phyloP scores from a whole-genome alignment of 2,797 vertebrate genomes.

The Hybognathus amarus region DNA sequence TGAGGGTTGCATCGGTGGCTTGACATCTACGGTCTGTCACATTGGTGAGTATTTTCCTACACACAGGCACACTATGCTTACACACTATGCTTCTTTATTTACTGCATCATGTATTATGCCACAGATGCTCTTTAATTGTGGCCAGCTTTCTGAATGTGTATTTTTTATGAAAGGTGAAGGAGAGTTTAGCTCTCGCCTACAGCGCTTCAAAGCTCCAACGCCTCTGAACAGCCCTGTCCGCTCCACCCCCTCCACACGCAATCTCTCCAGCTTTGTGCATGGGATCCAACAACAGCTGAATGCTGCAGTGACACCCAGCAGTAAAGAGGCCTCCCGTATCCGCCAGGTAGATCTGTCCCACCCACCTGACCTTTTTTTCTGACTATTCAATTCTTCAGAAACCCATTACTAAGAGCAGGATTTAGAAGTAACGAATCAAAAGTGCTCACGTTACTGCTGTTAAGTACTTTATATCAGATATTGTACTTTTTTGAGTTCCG shows the following conservation, averaged over 20 bases:
- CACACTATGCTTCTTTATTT: background rate
- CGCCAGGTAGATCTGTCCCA: slow-evolving; percentile 70
- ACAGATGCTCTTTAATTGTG: background rate
- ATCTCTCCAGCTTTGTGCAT: slow-evolving; percentile 68
- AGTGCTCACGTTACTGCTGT: too few species aligned
- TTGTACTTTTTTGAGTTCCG: too few species aligned
- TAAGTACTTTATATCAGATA: too few species aligned
- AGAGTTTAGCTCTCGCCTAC: slow-evolving; percentile 73
- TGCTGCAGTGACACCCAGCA: slow-evolving; percentile 66
- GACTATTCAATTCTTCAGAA: background rate
- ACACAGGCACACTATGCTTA: background rate
- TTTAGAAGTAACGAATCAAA: too few species aligned
- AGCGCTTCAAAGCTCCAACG: slow-evolving; percentile 68
- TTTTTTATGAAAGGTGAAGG: slow-evolving; percentile 63
- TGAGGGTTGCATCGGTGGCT: slow-evolving; percentile 31
- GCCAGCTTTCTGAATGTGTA: background rate
- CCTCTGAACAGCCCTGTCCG: slow-evolving; percentile 44
- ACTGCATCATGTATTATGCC: background rate
- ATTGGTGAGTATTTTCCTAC: slow-evolving; percentile 64
- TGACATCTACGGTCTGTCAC: slow-evolving; percentile 53
- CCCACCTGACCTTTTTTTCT: background rate
- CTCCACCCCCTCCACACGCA: slow-evolving; percentile 45
- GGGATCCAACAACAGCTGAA: slow-evolving; percentile 75
- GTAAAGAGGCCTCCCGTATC: slow-evolving; percentile 69
- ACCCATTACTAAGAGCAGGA: background rate